Base-by-base conservation (phyloP, 2,888 invertebrate species). In the Gisinianus flammeolus region DNA sequence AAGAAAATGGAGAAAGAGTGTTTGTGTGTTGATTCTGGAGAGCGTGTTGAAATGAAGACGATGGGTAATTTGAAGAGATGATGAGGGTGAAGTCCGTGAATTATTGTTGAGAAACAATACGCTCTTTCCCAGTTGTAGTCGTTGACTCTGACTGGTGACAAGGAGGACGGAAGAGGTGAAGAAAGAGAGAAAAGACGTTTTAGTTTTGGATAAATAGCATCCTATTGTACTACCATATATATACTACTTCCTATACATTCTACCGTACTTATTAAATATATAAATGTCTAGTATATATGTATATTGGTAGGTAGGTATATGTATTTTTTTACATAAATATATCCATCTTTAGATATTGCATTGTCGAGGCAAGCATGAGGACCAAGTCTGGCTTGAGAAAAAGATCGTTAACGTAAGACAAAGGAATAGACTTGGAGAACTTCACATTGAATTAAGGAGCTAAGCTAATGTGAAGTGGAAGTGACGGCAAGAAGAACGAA, bases 31-130 rank as follows among this genome's bases (percentile, higher is more conserved):
- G 30, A 68, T 33, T 35, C 33, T 31, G 33, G 24, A 68, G 68
- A 44, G 68, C 33, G 28, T 35, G 68, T 68, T 68, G 44, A 68
- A 68, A 68, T 44, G 33, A 33, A 44, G 44, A 68, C 33, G 44
- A 68, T 68, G 68, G 44, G 35, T 68, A 68, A 68, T 44, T 62
- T 62, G 62, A 62, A 62, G 62, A 62, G 62, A 62, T 62, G 62
- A 62, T 62, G 62, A 62, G 62, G 24, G 52, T 70, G 52, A 30
- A 22, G 44, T 70, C 26, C 26, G 24, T 62, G 26, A 62, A 62
- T 62, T 62, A 62, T 62, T 62, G 62, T 62, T 12, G 26, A 26
- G 62, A 8, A 62, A 62, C 62, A 62, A 62, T 62, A 26, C 26
- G 52, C 31, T 70, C 44, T 70, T 24, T 30, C 28, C 24, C 30